Percentiles rank a stretch among this genome's conserved stretches.
These are phyloP conservation scores for Miltochrista miniata DNA, from an alignment of 2,888 invertebrate genomes.

Conservation along the genomic window DNA sequence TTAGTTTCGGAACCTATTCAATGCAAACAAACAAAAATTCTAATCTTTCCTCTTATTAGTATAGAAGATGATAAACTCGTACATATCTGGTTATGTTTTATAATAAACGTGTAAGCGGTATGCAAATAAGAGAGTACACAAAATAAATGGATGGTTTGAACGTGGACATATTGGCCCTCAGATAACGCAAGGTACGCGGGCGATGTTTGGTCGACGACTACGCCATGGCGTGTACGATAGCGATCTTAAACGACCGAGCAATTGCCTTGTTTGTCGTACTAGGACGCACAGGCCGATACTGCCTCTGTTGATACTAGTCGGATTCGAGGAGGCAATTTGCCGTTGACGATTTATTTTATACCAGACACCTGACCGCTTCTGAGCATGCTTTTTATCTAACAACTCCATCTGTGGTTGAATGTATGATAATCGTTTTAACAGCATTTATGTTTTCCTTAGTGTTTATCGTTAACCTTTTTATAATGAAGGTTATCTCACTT, in stretches of 20 bases:
- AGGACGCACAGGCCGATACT: conserved; percentile 32
- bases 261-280: conserved; percentile 76
- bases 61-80: no score
- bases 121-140: conserved; percentile 40
- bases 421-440: conserved; percentile 14
- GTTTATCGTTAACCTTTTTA: conserved; percentile 24
- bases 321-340: conserved; percentile 47
- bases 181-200: conserved; percentile 41
- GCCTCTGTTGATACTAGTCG: conserved; percentile 29
- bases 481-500: conserved; percentile 21
- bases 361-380: conserved; percentile 21
- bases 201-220: conserved; percentile 44
- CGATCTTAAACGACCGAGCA: conserved; percentile 63
- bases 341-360: conserved; percentile 33
- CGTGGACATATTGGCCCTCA: conserved; percentile 47
- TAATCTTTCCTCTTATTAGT: no score
- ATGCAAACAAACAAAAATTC: no score
- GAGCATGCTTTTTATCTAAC: conserved; percentile 14
- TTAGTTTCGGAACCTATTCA: no score
- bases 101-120: conserved; percentile 34
- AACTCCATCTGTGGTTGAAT: conserved; percentile 19
- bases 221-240: conserved; percentile 60
- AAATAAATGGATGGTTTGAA: conserved; percentile 46
- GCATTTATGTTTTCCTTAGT: conserved; percentile 10
- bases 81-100: no score